Evolutionary conservation across 2,113 vertebrate genomes (phyloP).

Genomic region (Cairina moschata): DNA sequence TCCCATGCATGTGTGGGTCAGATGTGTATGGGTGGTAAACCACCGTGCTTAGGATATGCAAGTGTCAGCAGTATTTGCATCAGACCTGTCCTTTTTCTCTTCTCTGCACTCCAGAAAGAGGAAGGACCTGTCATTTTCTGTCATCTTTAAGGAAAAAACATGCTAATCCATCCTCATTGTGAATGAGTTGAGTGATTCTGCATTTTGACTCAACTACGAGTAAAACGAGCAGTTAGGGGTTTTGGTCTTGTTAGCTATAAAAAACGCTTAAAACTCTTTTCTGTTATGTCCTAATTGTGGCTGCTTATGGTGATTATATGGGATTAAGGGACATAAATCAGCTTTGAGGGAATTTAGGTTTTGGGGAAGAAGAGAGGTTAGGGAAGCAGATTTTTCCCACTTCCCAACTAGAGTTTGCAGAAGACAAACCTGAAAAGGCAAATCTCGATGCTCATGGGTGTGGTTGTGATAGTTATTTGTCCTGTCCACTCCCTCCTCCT

Average conservation of each 20-base stretch:
- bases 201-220: neutral
- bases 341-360: neutral
- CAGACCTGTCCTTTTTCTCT: neutral
- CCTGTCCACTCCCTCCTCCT: neutral
- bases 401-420: neutral
- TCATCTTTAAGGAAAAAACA: neutral
- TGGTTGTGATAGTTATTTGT: conserved; percentile 14
- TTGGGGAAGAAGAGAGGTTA: neutral
- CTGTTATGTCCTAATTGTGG: neutral
- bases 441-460: neutral
- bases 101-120: neutral
- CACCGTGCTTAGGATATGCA: neutral
- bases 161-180: neutral
- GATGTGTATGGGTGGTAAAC: neutral
- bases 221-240: neutral
- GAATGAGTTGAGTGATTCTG: neutral
- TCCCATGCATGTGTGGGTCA: neutral
- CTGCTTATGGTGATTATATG: neutral
- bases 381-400: neutral
- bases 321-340: neutral
- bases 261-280: neutral
- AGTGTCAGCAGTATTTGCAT: neutral
- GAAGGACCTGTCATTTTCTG: neutral
- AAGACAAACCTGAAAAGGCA: neutral
- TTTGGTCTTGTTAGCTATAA: neutral